Percentiles rank a stretch among this genome's conserved stretches.
phyloP scores from a whole-genome alignment of 2,113 vertebrate genomes.

The Aegotheles bennettii region DNA sequence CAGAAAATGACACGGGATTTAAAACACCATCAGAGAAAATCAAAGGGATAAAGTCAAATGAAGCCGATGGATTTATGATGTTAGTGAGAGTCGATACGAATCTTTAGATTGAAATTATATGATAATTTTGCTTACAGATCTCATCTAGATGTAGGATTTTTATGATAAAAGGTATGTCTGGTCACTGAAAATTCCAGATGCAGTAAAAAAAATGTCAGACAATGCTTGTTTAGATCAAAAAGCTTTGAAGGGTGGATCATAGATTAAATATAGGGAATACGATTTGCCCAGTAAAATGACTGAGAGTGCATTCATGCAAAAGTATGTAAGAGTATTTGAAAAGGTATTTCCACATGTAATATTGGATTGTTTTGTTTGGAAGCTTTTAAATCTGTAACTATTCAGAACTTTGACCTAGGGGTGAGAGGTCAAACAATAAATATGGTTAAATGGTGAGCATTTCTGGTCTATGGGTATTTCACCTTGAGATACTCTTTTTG shows the following conservation, averaged over 20 bases:
- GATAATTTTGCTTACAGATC: not conserved
- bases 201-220: not conserved
- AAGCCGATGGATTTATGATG: conserved; percentile 31
- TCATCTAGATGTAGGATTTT: not conserved
- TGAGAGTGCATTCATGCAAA: not conserved
- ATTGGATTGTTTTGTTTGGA: conserved; percentile 7
- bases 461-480: not conserved
- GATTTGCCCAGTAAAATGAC: not conserved
- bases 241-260: not conserved
- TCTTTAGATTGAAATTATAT: not conserved
- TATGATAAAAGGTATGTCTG: not conserved
- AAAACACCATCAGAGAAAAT: conserved; percentile 43
- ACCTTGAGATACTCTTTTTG: not conserved
- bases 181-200: not conserved
- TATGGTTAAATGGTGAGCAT: not conserved
- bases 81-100: not conserved
- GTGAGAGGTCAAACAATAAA: conserved; percentile 58
- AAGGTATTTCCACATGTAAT: conserved; percentile 3
- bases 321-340: not conserved
- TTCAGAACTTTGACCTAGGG: conserved; percentile 41
- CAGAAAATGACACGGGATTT: conserved; percentile 49
- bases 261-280: not conserved
- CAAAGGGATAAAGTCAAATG: conserved; percentile 39
- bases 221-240: not conserved
- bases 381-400: conserved; percentile 7